Evolutionary conservation across 1,140 invertebrate genomes (phyloP).

Genomic region (Drosophila ercepeae): DNA sequence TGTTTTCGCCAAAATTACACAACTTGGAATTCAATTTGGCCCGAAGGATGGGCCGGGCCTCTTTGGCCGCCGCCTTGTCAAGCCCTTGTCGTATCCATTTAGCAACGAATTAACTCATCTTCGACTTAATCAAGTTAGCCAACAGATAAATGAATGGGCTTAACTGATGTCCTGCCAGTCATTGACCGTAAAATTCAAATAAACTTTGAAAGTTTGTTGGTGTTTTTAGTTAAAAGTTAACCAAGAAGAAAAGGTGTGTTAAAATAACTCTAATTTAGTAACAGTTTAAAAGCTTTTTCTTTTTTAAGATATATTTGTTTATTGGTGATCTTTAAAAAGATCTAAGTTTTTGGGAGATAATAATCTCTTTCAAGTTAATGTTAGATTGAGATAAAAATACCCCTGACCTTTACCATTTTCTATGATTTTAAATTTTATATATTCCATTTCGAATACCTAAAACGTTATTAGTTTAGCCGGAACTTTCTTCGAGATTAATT

Average conservation of each 20-base stretch:
- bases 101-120: constrained; percentile 46
- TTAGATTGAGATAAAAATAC: no score
- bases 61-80: constrained; percentile 18
- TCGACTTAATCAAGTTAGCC: constrained; percentile 33
- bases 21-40: constrained; percentile 31
- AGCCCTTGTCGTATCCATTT: constrained; percentile 43
- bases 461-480: not conserved
- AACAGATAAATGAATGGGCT: constrained; percentile 36
- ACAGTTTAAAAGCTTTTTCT: no score
- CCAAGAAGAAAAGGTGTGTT: not conserved
- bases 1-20: constrained; percentile 31
- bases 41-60: not conserved
- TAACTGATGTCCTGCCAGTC: constrained; percentile 16
- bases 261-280: no score
- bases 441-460: no score
- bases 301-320: no score
- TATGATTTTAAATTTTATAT: no score
- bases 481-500: not conserved
- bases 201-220: constrained; percentile 8
- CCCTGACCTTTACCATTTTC: no score
- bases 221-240: not conserved
- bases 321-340: no score
- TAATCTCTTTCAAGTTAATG: no score
- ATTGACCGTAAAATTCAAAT: constrained; percentile 15
- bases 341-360: no score